Base-by-base conservation (phyloP, 2,888 invertebrate species). In the Griposia aprilina region DNA sequence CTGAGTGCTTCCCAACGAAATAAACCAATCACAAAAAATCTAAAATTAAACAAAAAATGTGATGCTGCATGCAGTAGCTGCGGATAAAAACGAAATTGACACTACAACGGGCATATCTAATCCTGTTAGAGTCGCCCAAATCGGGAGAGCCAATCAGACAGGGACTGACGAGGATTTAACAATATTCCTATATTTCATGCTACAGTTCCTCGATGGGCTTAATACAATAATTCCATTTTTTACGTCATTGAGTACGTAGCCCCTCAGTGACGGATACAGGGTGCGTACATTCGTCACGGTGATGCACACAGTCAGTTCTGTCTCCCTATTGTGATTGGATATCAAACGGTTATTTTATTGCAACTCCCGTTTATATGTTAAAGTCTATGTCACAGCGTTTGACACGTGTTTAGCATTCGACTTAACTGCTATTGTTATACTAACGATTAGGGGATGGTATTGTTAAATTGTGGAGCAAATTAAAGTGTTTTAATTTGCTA, bases 391-490 rank as follows among this genome's bases (percentile, higher is more conserved):
- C 94, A 92, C 91, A 91, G 92, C 91, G 92, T 93, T 95, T 95
- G 96, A 96, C 96, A 95, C 96, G 96, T 96, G 96, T 95, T 96
- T 95, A 95, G 95, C 92, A 94, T 94, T 92, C 93, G 93, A 95
- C 94, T 95, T 94, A 94, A 94, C 92, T 93, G 91, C 94, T 89
- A 92, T 96, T 96, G 96, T 96, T 91, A 36, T 36, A 89, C 83
- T 90, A 92, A 92, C 91, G 92, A 93, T 94, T 93, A 93, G 94
- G 96, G 95, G 94, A 92, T 86, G 80, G 79, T 80, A 87, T 88
- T 86, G 87, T 86, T 87, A 88, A 89, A 89, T 87, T 86, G 80
- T 85, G 82, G 87, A 76, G 84, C 66, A 70, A 87, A 86, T 85
- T 82, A 76, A 85, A 89, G 76, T 78, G 74, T 84, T 80, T 87